A percentile compares a stretch with the other conserved stretches of the same genome.
Conservation (phyloP, 2,113 vertebrate species). For the Mellivora capensis region DNA sequence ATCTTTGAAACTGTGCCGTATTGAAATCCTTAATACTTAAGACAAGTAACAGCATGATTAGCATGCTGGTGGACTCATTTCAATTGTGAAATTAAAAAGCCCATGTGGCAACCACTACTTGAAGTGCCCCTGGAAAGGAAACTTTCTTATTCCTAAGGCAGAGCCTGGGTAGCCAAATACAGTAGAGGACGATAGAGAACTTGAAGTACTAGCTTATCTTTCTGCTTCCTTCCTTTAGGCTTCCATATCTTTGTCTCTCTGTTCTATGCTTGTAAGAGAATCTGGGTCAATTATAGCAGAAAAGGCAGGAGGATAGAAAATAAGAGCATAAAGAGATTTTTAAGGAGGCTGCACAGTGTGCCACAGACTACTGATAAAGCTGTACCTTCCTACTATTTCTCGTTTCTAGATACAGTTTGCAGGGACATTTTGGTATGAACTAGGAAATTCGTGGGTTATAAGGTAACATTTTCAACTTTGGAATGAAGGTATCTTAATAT, state of each 20-base stretch:
- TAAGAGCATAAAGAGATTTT: neutral
- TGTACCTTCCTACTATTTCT: neutral
- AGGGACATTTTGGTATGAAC: neutral
- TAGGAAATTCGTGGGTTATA: neutral
- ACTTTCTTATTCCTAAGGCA: constrained; percentile 9
- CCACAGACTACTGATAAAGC: neutral
- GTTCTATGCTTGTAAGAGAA: neutral
- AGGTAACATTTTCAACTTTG: constrained; percentile 26
- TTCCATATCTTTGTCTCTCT: neutral
- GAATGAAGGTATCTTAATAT: neutral
- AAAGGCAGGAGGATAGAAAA: neutral
- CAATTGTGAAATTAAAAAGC: constrained; percentile 32
- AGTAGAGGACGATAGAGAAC: neutral
- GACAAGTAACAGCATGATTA: constrained; percentile 51
- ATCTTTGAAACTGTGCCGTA: constrained; percentile 44
- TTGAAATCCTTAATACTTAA: constrained; percentile 36
- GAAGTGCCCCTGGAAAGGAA: neutral
- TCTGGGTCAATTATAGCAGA: neutral
- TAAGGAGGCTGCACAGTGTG: neutral
- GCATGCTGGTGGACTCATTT: neutral
- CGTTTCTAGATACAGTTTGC: neutral
- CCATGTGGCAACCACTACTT: constrained; percentile 7
- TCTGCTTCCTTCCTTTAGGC: neutral
- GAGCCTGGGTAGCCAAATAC: neutral
- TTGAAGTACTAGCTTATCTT: neutral